These are phyloP conservation scores for Amblyopsis hoosieri DNA, from an alignment of 2,797 vertebrate species.

Conservation along the genomic window DNA sequence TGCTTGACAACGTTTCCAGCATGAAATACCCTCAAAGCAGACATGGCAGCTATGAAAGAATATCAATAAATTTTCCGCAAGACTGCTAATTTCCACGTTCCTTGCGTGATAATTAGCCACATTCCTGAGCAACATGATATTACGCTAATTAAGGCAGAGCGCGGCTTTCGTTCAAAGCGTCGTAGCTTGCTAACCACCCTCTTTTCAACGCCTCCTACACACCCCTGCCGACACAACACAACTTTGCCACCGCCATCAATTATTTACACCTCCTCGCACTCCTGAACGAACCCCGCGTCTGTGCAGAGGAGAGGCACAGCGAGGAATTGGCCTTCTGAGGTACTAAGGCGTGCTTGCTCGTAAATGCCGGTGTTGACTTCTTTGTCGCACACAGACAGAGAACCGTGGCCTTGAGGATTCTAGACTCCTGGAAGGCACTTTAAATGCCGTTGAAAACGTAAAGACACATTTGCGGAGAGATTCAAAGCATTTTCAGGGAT, in stretches of 20 bases:
- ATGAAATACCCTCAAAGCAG: not conserved
- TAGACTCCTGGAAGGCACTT: no score
- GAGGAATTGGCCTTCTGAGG: constrained; percentile 47
- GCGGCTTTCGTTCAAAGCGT: constrained; percentile 48
- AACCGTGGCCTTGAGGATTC: no score
- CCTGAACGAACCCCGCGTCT: constrained; percentile 65
- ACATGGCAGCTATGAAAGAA: constrained; percentile 16
- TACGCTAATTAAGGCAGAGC: constrained; percentile 66
- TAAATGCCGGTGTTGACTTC: no score
- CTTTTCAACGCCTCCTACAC: not conserved
- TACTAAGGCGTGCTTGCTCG: constrained; percentile 25
- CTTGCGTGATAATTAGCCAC: constrained; percentile 66
- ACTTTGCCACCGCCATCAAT: constrained; percentile 67
- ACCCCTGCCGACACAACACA: constrained; percentile 31
- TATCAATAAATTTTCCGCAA: constrained; percentile 73
- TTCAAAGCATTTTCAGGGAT: no score
- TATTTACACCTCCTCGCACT: constrained; percentile 75
- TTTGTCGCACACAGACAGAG: no score
- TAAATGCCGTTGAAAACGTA: no score
- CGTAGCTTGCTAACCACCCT: constrained; percentile 4
- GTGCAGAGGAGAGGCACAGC: constrained; percentile 48
- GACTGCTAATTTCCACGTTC: constrained; percentile 66
- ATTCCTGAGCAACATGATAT: constrained; percentile 63
- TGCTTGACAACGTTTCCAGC: not conserved
- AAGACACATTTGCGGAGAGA: no score